A percentile compares a stretch with the other conserved stretches of the same genome.
Conservation (phyloP, 2,113 vertebrate genomes). For the Labeo rohita region DNA sequence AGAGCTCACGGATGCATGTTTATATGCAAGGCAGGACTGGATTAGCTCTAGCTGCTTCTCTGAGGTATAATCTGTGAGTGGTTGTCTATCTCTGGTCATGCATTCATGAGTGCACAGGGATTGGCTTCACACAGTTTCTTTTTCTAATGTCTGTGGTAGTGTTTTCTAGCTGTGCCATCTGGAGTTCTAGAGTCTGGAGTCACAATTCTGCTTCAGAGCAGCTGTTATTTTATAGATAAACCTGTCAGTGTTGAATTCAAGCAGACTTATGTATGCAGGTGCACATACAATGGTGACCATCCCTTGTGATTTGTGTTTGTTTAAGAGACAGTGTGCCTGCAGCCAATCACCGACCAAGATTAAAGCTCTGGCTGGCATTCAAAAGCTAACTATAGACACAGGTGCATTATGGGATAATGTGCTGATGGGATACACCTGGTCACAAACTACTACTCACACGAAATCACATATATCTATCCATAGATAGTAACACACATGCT, state of each 20-base stretch:
- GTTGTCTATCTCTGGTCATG: neutral
- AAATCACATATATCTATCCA: neutral
- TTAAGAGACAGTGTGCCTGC: constrained; percentile 28
- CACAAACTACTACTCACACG: neutral
- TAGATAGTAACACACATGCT: neutral
- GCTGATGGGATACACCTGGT: constrained; percentile 14
- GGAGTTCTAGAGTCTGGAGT: neutral
- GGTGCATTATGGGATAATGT: constrained; percentile 35
- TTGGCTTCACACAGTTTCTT: neutral
- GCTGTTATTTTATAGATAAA: constrained; percentile 14
- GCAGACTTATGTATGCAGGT: neutral
- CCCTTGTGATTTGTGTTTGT: constrained; percentile 13
- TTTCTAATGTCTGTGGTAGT: neutral
- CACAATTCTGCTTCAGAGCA: neutral
- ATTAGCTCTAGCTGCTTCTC: constrained; percentile 18
- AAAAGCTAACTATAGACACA: constrained; percentile 22
- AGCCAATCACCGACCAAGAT: constrained; percentile 27
- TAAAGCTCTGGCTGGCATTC: constrained; percentile 15
- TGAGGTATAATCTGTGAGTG: constrained; percentile 31
- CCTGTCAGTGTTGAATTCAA: neutral
- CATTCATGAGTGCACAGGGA: neutral
- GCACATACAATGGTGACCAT: neutral
- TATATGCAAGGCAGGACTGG: neutral
- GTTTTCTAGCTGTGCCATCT: neutral
- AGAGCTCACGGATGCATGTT: neutral